Evolutionary conservation across 2,113 vertebrate genomes (phyloP), one percentile per base, ranked within the genome.

Genomic region (Willisornis vidua): DNA sequence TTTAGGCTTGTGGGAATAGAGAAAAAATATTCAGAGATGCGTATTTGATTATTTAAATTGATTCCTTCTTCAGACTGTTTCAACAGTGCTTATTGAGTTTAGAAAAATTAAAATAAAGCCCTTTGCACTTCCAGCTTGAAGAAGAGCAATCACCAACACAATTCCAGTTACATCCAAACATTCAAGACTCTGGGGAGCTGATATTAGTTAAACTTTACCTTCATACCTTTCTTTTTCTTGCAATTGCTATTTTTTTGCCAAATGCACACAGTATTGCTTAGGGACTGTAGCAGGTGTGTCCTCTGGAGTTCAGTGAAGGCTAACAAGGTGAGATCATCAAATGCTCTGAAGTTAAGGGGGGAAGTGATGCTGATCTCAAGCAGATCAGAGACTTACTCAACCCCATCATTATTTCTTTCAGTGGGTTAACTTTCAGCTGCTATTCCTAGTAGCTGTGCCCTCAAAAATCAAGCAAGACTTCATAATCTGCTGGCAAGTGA

Each of bases 171-270:
- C 18, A 54, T 37, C 7, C 45, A 63, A 72, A 78, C 13, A 46
- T 12, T 39, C 52, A 25, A 51, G 16, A 25, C 19, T 80, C n/a
- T n/a, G 72, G 37, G 83, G 76, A 93, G 22, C 55, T 90, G 37
- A 33, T 94, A 94, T 61, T 84, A 92, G 49, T 91, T 93, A 77
- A 95, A 89, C 55, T 92, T 94, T 81, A 65, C 59, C n/a, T 66
- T 75, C 76, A 33, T 62, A 49, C 52, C n/a, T 95, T 68, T 61
- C 35, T 66, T 93, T 82, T 80, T 57, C 54, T 75, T 62, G 48
- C 31, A 87, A 52, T 81, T 87, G 49, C 43, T 93, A 3, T 77
- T 91, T 75, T 41, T 49, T 48, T 83, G 70, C 73, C 81, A 72
- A 45, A 71, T 46, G 51, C 37, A 51, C 25, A 14, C 17, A 7